These are phyloP conservation scores for Napeogenes sylphis DNA, from an alignment of 2,888 invertebrate genomes.

Conservation along the genomic window DNA sequence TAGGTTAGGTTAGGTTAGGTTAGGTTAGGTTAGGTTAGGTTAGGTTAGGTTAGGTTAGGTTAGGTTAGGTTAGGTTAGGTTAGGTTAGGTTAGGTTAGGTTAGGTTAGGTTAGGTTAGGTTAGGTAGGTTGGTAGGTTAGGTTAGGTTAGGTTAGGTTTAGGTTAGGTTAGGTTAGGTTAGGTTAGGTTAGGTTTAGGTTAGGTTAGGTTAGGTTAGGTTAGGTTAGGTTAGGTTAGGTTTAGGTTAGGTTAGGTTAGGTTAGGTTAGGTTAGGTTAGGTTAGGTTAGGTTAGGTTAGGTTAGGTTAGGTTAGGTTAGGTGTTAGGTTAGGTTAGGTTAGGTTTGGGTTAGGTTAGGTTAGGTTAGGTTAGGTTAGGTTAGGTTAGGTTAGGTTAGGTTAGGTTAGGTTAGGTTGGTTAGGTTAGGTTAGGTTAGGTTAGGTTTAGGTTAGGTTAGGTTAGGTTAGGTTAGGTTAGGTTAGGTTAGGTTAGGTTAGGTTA, in stretches of 20 bases:
- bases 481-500: constrained; percentile 9
- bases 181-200: constrained; percentile 26
- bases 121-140: no score
- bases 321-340: constrained; percentile 30
- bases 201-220: constrained; percentile 22
- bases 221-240: constrained; percentile 28
- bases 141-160: constrained; percentile 27
- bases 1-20: constrained; percentile 10
- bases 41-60: constrained; percentile 23
- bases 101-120: constrained; percentile 25
- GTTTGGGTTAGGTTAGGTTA: constrained; percentile 24
- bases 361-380: constrained; percentile 16
- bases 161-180: constrained; percentile 22
- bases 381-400: constrained; percentile 18
- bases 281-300: constrained; percentile 33
- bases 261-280: constrained; percentile 33
- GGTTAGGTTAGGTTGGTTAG: constrained; percentile 20
- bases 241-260: constrained; percentile 34
- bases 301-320: constrained; percentile 30
- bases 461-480: constrained; percentile 2
- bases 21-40: constrained; percentile 19
- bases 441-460: constrained; percentile 20
- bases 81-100: constrained; percentile 20
- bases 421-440: constrained; percentile 23
- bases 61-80: constrained; percentile 24